Conservation (phyloP, 1,140 invertebrate genomes). For the Samia ricini region DNA sequence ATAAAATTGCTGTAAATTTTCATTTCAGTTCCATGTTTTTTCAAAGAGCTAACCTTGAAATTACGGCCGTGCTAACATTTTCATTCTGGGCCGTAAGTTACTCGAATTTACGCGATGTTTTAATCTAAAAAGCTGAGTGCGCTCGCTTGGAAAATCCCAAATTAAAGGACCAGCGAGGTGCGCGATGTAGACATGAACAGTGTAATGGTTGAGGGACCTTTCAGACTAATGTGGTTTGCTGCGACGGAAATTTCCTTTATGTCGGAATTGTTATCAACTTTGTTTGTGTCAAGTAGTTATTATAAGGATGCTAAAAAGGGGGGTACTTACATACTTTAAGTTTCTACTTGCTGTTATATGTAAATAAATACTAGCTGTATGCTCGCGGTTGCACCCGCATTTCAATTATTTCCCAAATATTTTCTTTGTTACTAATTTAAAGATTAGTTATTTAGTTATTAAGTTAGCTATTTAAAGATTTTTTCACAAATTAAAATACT, state of each 20-base stretch:
- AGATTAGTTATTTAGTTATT: too few relatives aligned
- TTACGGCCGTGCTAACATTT: slow-evolving; percentile 30
- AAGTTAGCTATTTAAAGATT: too few relatives aligned
- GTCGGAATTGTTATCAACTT: neutral
- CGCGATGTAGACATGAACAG: slow-evolving; percentile 4
- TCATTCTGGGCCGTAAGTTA: slow-evolving; percentile 35
- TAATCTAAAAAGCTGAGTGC: slow-evolving; percentile 35
- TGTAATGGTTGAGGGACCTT: slow-evolving; percentile 2
- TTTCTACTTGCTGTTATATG: neutral
- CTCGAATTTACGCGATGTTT: slow-evolving; percentile 37
- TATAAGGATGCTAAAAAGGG: neutral
- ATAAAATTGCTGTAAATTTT: neutral
- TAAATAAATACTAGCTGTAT: too few relatives aligned
- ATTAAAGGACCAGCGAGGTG: slow-evolving; percentile 15
- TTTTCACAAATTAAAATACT: too few relatives aligned
- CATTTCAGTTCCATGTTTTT: neutral
- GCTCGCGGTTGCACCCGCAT: too few relatives aligned
- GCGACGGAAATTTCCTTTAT: neutral
- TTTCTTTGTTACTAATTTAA: too few relatives aligned
- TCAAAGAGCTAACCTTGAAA: slow-evolving; percentile 26
- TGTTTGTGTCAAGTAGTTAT: neutral
- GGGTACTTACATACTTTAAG: neutral
- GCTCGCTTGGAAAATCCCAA: slow-evolving; percentile 15
- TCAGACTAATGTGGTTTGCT: neutral
- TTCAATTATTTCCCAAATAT: neutral